These are phyloP conservation scores for Apotomis turbidana DNA, from an alignment of 2,888 invertebrate genomes.

Conservation along the genomic window DNA sequence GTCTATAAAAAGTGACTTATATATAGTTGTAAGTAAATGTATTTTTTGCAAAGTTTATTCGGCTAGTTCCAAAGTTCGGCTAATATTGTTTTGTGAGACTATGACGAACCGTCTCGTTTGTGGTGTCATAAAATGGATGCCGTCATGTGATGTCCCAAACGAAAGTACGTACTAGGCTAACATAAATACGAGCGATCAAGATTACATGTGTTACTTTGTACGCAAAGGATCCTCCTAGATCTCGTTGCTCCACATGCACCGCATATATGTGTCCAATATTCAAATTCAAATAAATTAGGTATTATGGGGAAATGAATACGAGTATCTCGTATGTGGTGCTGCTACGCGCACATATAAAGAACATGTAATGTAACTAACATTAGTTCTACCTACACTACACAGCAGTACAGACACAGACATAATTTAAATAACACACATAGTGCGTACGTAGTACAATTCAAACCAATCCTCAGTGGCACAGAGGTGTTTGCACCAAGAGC, in stretches of 20 bases:
- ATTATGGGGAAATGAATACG: neutral
- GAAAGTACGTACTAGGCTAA: slow-evolving; percentile 64
- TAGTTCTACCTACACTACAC: too few relatives aligned
- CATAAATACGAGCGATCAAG: slow-evolving; percentile 52
- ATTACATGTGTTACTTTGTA: slow-evolving; percentile 20
- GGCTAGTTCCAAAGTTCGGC: too few relatives aligned
- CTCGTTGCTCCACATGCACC: too few relatives aligned
- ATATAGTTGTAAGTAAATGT: too few relatives aligned
- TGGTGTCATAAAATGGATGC: slow-evolving; percentile 60
- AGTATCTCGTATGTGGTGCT: too few relatives aligned
- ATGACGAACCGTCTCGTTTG: neutral
- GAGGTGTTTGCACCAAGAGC: slow-evolving; percentile 25
- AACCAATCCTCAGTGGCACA: slow-evolving; percentile 30
- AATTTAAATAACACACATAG: neutral
- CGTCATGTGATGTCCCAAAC: slow-evolving; percentile 67
- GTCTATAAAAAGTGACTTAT: too few relatives aligned
- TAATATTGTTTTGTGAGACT: neutral
- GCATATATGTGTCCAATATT: neutral
- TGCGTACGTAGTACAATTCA: neutral
- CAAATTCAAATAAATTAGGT: neutral
- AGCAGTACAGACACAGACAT: slow-evolving; percentile 5
- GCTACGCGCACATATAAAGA: neutral
- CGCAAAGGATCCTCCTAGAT: neutral
- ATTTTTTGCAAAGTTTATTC: too few relatives aligned
- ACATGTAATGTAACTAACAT: neutral